phyloP scores from a whole-genome alignment of 2,888 invertebrate genomes.

The Ectemnius continuus region DNA sequence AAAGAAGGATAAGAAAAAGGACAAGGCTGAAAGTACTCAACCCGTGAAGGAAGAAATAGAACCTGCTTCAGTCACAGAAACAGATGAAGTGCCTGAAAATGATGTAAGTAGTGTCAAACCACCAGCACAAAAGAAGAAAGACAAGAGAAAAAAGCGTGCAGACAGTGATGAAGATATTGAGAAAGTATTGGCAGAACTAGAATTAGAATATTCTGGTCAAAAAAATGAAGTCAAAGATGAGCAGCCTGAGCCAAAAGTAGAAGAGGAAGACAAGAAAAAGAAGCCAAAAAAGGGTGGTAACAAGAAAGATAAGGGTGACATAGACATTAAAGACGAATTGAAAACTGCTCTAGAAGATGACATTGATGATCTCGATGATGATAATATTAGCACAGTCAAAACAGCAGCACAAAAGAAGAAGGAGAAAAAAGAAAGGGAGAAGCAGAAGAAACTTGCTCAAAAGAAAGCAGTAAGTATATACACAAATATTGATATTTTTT shows the following conservation, averaged over 20 bases:
- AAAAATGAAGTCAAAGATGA: conserved; percentile 78
- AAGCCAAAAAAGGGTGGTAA: conserved; percentile 52
- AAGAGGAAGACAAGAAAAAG: conserved; percentile 59
- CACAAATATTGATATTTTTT: not conserved
- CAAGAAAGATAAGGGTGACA: conserved; percentile 72
- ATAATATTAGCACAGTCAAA: conserved; percentile 83
- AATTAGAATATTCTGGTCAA: conserved; percentile 87
- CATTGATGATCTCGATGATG: conserved; percentile 71
- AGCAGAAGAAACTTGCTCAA: conserved; percentile 86
- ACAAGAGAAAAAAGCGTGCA: conserved; percentile 88
- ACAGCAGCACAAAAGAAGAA: conserved; percentile 93
- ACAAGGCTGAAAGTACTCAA: conserved; percentile 70
- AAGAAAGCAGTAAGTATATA: conserved; percentile 79
- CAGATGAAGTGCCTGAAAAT: conserved; percentile 73
- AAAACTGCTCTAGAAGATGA: conserved; percentile 40
- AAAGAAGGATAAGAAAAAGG: conserved; percentile 68
- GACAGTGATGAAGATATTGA: conserved; percentile 90
- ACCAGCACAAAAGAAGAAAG: conserved; percentile 93
- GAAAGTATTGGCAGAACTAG: conserved; percentile 89
- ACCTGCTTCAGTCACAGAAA: conserved; percentile 38
- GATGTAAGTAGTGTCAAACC: conserved; percentile 85
- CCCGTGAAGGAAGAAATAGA: conserved; percentile 64
- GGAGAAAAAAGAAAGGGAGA: conserved; percentile 91
- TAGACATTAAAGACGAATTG: conserved; percentile 71
- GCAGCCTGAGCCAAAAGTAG: conserved; percentile 40